Evolutionary conservation across 2,797 vertebrate genomes (phyloP), one percentile per base, ranked within the genome.

Genomic region (Rhinichthys osculus): DNA sequence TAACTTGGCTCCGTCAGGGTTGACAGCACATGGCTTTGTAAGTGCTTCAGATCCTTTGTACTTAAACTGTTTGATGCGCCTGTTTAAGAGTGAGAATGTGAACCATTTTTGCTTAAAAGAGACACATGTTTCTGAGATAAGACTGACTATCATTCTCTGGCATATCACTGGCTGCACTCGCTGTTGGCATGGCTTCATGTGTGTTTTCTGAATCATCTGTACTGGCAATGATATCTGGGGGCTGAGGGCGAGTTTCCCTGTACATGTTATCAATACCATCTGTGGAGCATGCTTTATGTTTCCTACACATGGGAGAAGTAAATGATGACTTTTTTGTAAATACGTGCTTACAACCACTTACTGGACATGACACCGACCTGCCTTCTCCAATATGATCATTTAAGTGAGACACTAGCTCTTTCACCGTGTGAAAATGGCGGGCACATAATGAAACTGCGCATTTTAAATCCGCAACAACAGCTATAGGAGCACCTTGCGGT

Each of bases 101-200:
- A 81, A 52, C 70, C 57, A 74, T 38, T 76, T 78, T 85, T 83
- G 74, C 66, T 27, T 89, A 90, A 35, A 78, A 64, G 11, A 78
- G 57, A 78, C 77, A 13, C 0, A 78, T 16, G 30, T 62, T 78
- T 40, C 76, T 62, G 33, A 78, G 2, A 62, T 40, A 78, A n/a
- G 35, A 40, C 10, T 57, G 30, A 59, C 33, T 72, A n/a, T 69
- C 71, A 85, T 82, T 59, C 14, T 85, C 54, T 81, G 78, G 84
- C 35, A 40, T 10, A 47, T 85, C 77, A 80, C 21, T n/a, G 35
- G 42, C 27, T 87, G 27, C 14, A 78, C 57, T 83, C 38, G 44
- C 47, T 78, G 64, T 69, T 67, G 70, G 44, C 30, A 67, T 71
- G 40, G 52, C 35, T 84, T 50, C 52, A 83, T n/a, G 17, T 59